These are phyloP conservation scores for Cheilosia variabilis DNA, from an alignment of 2,888 invertebrate species.

Conservation along the genomic window DNA sequence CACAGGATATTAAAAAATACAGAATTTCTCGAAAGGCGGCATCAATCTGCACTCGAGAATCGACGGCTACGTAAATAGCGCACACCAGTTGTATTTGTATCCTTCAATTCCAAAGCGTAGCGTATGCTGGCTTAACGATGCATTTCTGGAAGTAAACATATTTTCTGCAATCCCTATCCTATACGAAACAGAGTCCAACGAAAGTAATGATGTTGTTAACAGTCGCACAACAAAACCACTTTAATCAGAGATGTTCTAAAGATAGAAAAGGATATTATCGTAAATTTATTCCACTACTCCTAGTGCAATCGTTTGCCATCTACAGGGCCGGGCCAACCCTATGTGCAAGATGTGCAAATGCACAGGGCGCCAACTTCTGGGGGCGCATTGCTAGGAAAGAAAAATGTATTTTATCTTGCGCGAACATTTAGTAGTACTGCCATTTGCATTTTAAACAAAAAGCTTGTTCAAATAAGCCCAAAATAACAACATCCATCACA, in stretches of 20 bases:
- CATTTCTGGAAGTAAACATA: constrained; percentile 61
- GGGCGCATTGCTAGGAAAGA: too few species aligned
- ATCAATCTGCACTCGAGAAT: constrained; percentile 57
- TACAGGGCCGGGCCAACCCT: too few species aligned
- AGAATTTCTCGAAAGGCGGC: constrained; percentile 43
- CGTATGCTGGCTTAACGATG: constrained; percentile 30
- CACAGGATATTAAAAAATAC: constrained; percentile 72
- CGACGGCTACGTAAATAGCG: neutral
- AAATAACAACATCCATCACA: too few species aligned
- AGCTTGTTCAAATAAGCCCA: too few species aligned
- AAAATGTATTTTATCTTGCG: too few species aligned
- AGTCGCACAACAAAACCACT: constrained; percentile 42
- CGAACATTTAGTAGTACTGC: too few species aligned
- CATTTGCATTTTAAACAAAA: too few species aligned
- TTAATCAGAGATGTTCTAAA: constrained; percentile 55
- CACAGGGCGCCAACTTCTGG: too few species aligned
- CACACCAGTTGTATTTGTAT: neutral
- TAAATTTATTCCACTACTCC: constrained; percentile 15
- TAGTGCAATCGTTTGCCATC: neutral
- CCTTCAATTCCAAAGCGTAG: neutral
- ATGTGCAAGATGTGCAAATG: too few species aligned
- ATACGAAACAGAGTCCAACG: neutral
- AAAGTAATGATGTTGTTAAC: constrained; percentile 64
- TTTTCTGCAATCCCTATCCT: neutral
- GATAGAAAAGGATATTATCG: constrained; percentile 32